Evolutionary conservation across 1,140 invertebrate species (phyloP), one percentile per base, ranked within the genome.

Genomic region (Pinna nobilis): DNA sequence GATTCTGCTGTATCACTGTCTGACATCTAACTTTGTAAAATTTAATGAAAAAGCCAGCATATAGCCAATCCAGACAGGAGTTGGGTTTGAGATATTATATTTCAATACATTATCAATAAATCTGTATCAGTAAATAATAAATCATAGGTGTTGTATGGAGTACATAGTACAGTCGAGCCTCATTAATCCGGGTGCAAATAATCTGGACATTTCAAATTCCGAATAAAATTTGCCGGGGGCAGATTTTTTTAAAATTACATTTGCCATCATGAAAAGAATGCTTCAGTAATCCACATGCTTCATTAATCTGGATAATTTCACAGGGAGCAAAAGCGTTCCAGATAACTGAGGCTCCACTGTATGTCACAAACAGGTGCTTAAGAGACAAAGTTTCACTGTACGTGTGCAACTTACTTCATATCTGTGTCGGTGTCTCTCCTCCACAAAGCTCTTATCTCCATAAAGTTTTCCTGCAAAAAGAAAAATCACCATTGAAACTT

Each of bases 361-460:
- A 86, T 82, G 70, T 49, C 37, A 32, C 30, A 70, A 39, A 70
- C 15, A 66, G 13, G 23, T 20, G 20, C 18, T 37, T 9, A 64
- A 13, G 9, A 47, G 30, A n/a, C 13, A 60, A 60, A 35, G 13
- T 15, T 23, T 2, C 20, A 47, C 20, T 23, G 11, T 44, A 23
- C 23, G 28, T 13, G 18, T 25, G 9, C 11, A 9, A 67, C 37
- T 70, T 74, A 91, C 90, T 85, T 92, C 92, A 81, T 92, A 93
- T 41, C 98, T 91, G 90, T 99, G 98, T 55, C 98, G 91, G 90
- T 99, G 98, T n/a, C 98, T 92, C 89, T 99, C 98, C 86, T 99
- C 95, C 63, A 99, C 93, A 41, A 86, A 89, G 33, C 94, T 92
- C 65, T 93, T 92, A 82, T 95, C 95, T 0, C 93, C 93, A 90